These are phyloP conservation scores for Drosophila dunni DNA, from an alignment of 1,140 invertebrate genomes.

Conservation along the genomic window DNA sequence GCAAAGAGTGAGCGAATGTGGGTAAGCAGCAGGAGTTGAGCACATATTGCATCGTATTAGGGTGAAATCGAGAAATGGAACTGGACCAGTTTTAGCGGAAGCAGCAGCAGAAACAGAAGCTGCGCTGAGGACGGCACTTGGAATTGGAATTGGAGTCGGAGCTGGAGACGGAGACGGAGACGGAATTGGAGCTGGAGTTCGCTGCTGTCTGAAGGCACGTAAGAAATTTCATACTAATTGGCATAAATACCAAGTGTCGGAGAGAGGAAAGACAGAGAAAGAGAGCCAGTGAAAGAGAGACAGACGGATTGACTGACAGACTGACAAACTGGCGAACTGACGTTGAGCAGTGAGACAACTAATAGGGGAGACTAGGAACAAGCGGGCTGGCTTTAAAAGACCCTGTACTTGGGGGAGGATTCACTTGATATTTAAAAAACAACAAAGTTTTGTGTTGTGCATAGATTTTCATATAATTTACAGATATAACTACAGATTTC, in stretches of 20 bases:
- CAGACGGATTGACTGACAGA: slow-evolving; percentile 41
- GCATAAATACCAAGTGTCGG: slow-evolving; percentile 84
- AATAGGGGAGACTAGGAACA: too few relatives aligned
- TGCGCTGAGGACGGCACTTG: slow-evolving; percentile 24
- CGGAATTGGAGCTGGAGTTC: slow-evolving; percentile 36
- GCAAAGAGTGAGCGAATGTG: not conserved
- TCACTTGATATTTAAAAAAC: too few relatives aligned
- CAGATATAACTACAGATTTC: too few relatives aligned
- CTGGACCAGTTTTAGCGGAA: slow-evolving; percentile 84
- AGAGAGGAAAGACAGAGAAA: slow-evolving; percentile 51
- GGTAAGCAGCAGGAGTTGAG: slow-evolving; percentile 42
- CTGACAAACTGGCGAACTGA: slow-evolving; percentile 65
- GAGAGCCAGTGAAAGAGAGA: slow-evolving; percentile 51
- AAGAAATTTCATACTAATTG: slow-evolving; percentile 85
- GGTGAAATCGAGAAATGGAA: slow-evolving; percentile 81
- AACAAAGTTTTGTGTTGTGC: too few relatives aligned
- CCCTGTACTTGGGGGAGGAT: too few relatives aligned
- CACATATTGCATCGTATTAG: slow-evolving; percentile 55
- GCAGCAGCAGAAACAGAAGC: slow-evolving; percentile 37
- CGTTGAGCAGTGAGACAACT: slow-evolving; percentile 59
- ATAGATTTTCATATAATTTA: too few relatives aligned
- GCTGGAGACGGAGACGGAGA: slow-evolving; percentile 37
- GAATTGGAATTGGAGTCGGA: slow-evolving; percentile 43
- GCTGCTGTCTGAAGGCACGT: slow-evolving; percentile 78
- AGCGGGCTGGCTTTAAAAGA: too few relatives aligned